phyloP scores from a whole-genome alignment of 2,888 invertebrate species.

The Volucella inflata region DNA sequence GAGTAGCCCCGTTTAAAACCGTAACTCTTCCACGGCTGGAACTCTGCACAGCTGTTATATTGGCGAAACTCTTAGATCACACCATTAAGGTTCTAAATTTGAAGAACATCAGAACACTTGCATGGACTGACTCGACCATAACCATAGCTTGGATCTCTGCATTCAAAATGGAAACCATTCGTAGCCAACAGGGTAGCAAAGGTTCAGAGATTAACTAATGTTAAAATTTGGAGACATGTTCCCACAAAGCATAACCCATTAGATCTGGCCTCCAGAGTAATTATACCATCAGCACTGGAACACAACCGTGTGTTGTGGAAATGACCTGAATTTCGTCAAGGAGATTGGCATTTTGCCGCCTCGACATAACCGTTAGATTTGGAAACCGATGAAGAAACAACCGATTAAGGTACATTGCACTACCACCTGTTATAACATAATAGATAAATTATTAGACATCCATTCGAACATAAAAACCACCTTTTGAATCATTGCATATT shows the following conservation, averaged over 20 bases:
- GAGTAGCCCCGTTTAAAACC: slow-evolving; percentile 19
- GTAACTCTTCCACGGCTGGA: slow-evolving; percentile 28
- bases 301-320: neutral
- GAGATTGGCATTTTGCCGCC: no score
- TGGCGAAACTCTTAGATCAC: slow-evolving; percentile 5
- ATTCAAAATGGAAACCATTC: neutral
- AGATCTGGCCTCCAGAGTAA: slow-evolving; percentile 8
- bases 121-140: slow-evolving; percentile 2
- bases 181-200: slow-evolving; percentile 8
- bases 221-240: neutral
- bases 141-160: neutral
- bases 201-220: slow-evolving; percentile 8
- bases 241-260: no score
- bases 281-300: slow-evolving; percentile 12
- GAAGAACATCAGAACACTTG: neutral
- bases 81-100: slow-evolving; percentile 1
- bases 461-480: no score
- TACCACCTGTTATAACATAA: no score
- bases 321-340: no score
- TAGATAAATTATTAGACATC: no score
- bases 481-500: no score
- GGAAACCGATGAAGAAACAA: no score
- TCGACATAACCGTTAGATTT: neutral
- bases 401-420: no score
- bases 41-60: slow-evolving; percentile 11